These are phyloP conservation scores for Netelia melanura DNA, from an alignment of 2,888 invertebrate species.

Conservation along the genomic window DNA sequence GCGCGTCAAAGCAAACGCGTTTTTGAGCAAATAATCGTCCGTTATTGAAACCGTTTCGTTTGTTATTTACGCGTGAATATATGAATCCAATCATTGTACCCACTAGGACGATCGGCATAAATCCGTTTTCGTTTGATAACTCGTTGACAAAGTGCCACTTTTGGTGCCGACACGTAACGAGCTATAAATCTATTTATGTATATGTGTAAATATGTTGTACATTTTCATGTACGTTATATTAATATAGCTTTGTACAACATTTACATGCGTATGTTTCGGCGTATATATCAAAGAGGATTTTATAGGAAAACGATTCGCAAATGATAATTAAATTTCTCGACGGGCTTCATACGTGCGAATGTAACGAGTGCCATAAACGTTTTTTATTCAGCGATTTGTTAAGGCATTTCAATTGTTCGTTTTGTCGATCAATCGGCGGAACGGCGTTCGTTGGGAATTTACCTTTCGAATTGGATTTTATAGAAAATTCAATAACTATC, in stretches of 20 bases:
- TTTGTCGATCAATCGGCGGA: background rate
- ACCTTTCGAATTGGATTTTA: constrained; percentile 9
- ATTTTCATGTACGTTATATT: background rate
- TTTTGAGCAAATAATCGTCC: constrained; percentile 46
- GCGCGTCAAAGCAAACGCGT: constrained; percentile 24
- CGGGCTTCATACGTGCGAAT: background rate
- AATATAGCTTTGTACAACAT: too few relatives aligned
- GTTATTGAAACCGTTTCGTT: constrained; percentile 43
- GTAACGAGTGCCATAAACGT: background rate
- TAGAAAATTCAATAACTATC: background rate
- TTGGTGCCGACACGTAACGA: background rate
- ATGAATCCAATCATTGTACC: constrained; percentile 16
- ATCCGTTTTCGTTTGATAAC: background rate
- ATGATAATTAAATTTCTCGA: background rate
- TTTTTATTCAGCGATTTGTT: too few relatives aligned
- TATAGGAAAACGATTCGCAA: background rate
- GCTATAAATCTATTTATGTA: background rate
- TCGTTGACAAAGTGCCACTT: constrained; percentile 23
- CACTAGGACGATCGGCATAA: constrained; percentile 28
- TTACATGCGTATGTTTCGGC: too few relatives aligned
- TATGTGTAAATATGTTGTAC: background rate
- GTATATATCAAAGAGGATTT: too few relatives aligned
- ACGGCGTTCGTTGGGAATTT: background rate
- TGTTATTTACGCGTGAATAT: constrained; percentile 39
- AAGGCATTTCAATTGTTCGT: too few relatives aligned